These are phyloP conservation scores for Mareca strepera DNA, from an alignment of 2,797 vertebrate genomes.

Conservation along the genomic window DNA sequence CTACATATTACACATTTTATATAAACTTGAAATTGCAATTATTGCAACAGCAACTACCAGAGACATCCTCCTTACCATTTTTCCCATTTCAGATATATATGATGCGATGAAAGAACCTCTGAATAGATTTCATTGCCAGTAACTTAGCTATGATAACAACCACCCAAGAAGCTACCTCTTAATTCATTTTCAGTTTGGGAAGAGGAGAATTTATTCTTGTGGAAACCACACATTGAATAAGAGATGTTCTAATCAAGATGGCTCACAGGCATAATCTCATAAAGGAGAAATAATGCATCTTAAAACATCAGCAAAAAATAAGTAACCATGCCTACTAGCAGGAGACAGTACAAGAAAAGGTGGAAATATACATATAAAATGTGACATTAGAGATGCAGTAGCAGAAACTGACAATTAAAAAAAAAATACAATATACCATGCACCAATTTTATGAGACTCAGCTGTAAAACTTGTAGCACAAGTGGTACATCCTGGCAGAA, in stretches of 20 bases:
- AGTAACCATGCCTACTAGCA: not conserved
- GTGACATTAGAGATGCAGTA: not conserved
- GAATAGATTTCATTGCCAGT: not conserved
- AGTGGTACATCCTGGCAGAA: not conserved
- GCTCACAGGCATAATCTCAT: not conserved
- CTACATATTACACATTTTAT: not conserved
- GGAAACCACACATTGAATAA: not conserved
- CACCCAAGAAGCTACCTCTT: not conserved
- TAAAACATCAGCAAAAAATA: not conserved
- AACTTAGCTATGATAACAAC: not conserved
- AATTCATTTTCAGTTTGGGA: not conserved
- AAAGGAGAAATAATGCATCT: not conserved
- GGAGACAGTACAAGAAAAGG: not conserved
- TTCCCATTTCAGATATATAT: not conserved
- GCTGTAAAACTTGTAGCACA: not conserved
- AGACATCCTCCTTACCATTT: not conserved
- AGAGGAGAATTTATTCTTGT: not conserved
- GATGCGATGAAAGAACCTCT: fast-evolving
- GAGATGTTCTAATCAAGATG: not conserved
- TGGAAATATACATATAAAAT: not conserved
- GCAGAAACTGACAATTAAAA: not conserved
- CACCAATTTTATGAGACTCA: not conserved
- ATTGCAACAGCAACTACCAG: not conserved
- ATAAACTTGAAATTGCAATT: not conserved
- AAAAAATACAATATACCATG: not conserved